phyloP scores from a whole-genome alignment of 1,140 invertebrate species.

The Coenobita brevimanus region DNA sequence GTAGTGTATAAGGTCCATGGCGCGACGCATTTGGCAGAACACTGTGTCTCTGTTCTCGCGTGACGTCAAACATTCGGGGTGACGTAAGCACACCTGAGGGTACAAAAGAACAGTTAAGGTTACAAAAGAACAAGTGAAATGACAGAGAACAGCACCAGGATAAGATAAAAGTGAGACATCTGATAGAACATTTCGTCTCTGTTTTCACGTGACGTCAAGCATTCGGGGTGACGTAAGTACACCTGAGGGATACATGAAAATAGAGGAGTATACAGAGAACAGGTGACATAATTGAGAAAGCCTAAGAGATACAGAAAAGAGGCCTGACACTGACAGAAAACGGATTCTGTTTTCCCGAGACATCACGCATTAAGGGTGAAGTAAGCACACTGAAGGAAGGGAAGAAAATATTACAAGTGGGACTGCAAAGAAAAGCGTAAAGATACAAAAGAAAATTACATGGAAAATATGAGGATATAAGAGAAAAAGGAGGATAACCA shows the following conservation, averaged over 20 bases:
- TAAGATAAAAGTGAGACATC: slow-evolving; percentile 78
- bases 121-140: too few species aligned
- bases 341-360: neutral
- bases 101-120: neutral
- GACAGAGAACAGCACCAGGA: too few species aligned
- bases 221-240: slow-evolving; percentile 95
- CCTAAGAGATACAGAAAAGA: too few species aligned
- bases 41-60: slow-evolving; percentile 97
- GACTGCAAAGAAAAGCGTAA: too few species aligned
- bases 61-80: slow-evolving; percentile 94
- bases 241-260: slow-evolving; percentile 74
- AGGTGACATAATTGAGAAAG: too few species aligned
- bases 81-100: slow-evolving; percentile 83
- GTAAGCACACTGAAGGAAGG: neutral
- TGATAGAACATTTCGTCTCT: slow-evolving; percentile 97
- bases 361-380: neutral
- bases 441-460: neutral
- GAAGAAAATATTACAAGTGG: neutral
- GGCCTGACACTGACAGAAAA: too few species aligned
- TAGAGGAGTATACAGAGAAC: too few species aligned
- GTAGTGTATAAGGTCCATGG: slow-evolving; percentile 98
- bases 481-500: neutral
- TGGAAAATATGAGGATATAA: neutral
- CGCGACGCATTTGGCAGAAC: slow-evolving; percentile 96
- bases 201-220: slow-evolving; percentile 92